Percentiles rank a stretch among this genome's conserved stretches.
Evolutionary conservation across 2,797 vertebrate genomes (phyloP).

Genomic region (Scomberomorus guttatus): DNA sequence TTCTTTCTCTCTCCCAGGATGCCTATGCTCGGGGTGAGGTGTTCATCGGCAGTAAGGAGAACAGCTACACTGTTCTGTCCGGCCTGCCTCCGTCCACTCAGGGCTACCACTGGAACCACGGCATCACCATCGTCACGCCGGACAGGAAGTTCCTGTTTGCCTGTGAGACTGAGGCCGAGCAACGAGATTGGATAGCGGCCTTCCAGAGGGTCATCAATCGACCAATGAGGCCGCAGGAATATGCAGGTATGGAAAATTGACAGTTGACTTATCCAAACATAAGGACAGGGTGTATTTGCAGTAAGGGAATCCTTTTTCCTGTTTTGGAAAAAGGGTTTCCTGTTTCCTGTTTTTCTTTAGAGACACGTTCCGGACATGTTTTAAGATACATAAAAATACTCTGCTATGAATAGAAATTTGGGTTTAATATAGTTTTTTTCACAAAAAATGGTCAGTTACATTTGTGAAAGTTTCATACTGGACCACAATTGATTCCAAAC

Average conservation of each 20-base stretch:
- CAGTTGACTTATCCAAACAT: background rate
- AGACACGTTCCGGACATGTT: too few relatives aligned
- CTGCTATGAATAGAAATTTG: too few relatives aligned
- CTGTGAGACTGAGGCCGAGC: slow-evolving; percentile 93
- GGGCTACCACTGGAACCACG: slow-evolving; percentile 94
- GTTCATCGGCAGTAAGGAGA: slow-evolving; percentile 97
- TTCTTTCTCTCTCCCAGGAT: slow-evolving; percentile 83
- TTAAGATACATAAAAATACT: too few relatives aligned
- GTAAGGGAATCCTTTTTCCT: background rate
- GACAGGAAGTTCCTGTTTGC: slow-evolving; percentile 96
- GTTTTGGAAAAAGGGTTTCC: background rate
- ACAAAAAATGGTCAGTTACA: too few relatives aligned
- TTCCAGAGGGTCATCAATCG: slow-evolving; percentile 94
- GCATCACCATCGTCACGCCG: slow-evolving; percentile 96
- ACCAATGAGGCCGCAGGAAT: slow-evolving; percentile 98
- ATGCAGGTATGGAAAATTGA: slow-evolving; percentile 86
- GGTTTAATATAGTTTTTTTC: too few relatives aligned
- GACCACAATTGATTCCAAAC: too few relatives aligned
- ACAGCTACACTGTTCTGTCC: slow-evolving; percentile 92
- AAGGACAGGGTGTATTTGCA: background rate
- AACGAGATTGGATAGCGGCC: slow-evolving; percentile 93
- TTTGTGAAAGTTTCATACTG: too few relatives aligned
- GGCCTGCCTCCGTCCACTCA: slow-evolving; percentile 92
- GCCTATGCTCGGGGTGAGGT: slow-evolving; percentile 96
- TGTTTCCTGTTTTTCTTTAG: background rate